Evolutionary conservation across 2,113 vertebrate species (phyloP), one percentile per base, ranked within the genome.

Genomic region (Boleophthalmus pectinirostris): DNA sequence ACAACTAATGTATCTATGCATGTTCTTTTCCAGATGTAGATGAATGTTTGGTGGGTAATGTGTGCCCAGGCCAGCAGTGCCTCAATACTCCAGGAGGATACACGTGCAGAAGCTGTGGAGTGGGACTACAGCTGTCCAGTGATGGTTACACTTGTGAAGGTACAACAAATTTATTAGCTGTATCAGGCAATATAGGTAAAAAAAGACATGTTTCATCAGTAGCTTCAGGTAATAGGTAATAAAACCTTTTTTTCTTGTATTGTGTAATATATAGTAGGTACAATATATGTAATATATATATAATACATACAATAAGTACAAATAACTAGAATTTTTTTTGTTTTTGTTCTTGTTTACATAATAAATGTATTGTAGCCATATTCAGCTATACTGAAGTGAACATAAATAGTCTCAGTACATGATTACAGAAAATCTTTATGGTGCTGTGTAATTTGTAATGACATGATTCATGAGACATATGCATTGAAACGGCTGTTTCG

Each of bases 21-120:
- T 86, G 66, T 84, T 58, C 13, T 51, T 86, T 51, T 85, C 85
- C 88, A 92, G 87, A 92, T 90, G 86, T 88, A 76, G 79, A 86
- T 53, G 83, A 90, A 80, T 93, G 79, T 67, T 81, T 69, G 74
- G 88, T 90, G 69, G 82, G 85, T 9, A 87, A 87, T 72, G 71
- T 88, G 75, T 95, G 94, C 84, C 92, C 88, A 0, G 82, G 83
- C 3, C 92, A 92, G 78, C 83, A 95, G 79, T 96, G 94, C 75
- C 77, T 74, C 67, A 95, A 95, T 83, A 92, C 85, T 0, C 81
- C 71, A 0, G 95, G 95, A 76, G 95, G 93, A 33, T 95, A 90
- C 89, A 85, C 82, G 82, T 95, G 94, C 87, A 88, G 72, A 72
- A 80, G 82, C 83, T 95, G 95, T 2, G 87, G 51, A 7, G 3